phyloP scores from a whole-genome alignment of 2,113 vertebrate genomes.

The Halcyon senegalensis region DNA sequence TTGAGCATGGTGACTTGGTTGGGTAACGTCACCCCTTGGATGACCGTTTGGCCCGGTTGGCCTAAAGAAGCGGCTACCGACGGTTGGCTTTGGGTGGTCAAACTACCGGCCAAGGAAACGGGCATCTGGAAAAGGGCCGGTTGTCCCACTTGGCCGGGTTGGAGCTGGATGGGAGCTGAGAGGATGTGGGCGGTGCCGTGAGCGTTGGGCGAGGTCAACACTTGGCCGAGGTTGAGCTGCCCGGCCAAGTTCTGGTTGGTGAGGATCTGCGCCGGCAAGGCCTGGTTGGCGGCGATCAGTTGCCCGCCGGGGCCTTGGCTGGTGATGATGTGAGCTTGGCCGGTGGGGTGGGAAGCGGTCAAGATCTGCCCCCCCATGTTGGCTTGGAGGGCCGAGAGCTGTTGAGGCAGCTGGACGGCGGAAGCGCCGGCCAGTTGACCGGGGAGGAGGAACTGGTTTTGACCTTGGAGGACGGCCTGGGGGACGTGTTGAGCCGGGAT shows the following conservation, averaged over 20 bases:
- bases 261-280: conserved; percentile 78
- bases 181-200: conserved; percentile 90
- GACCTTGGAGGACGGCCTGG: conserved; percentile 80
- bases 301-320: conserved; percentile 87
- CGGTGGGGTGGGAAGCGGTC: conserved; percentile 78
- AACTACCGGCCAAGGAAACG: conserved; percentile 77
- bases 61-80: neutral
- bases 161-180: conserved; percentile 88
- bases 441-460: conserved; percentile 91
- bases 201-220: conserved; percentile 87
- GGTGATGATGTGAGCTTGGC: conserved; percentile 84
- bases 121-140: conserved; percentile 94
- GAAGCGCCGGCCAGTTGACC: conserved; percentile 55
- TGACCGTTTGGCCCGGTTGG: conserved; percentile 83
- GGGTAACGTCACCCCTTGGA: conserved; percentile 89
- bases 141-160: conserved; percentile 88
- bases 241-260: conserved; percentile 86
- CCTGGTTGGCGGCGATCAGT: conserved; percentile 88
- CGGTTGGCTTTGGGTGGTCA: conserved; percentile 82
- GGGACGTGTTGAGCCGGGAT: conserved; percentile 91
- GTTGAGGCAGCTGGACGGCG: conserved; percentile 72
- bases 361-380: conserved; percentile 86
- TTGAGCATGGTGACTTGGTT: conserved; percentile 90
- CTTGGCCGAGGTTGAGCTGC: conserved; percentile 86
- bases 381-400: conserved; percentile 82